These are phyloP conservation scores for Drosophila gaucha DNA, from an alignment of 2,888 invertebrate species.

Conservation along the genomic window DNA sequence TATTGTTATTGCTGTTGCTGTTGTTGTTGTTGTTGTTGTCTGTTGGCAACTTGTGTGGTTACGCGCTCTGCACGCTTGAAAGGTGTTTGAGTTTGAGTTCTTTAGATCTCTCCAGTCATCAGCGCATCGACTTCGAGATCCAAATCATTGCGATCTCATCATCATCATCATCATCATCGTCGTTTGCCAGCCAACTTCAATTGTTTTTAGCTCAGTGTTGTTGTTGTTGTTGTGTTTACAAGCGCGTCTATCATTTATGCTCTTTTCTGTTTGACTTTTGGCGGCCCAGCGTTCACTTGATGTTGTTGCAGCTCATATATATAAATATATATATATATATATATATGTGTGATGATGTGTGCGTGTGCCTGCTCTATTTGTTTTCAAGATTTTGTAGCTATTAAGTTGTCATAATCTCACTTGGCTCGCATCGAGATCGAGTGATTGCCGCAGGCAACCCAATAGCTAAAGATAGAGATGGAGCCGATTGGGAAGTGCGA, in stretches of 20 bases:
- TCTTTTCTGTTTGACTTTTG: constrained; percentile 58
- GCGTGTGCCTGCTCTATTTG: constrained; percentile 71
- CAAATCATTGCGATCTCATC: constrained; percentile 66
- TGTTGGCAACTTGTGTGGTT: constrained; percentile 75
- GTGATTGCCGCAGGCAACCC: constrained; percentile 56
- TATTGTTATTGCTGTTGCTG: constrained; percentile 34
- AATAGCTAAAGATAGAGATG: constrained; percentile 8
- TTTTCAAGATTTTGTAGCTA: constrained; percentile 67
- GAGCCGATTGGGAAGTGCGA: constrained; percentile 1
- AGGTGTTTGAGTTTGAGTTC: constrained; percentile 79
- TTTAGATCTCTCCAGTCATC: constrained; percentile 78
- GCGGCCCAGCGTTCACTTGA: constrained; percentile 44
- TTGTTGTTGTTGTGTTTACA: constrained; percentile 58
- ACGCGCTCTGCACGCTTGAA: constrained; percentile 72
- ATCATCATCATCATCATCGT: constrained; percentile 64
- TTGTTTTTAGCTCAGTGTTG: constrained; percentile 60
- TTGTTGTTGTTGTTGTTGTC: constrained; percentile 43
- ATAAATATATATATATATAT: constrained; percentile 1
- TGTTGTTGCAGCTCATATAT: constrained; percentile 49
- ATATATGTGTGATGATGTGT: constrained; percentile 18
- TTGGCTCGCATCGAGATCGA: constrained; percentile 56
- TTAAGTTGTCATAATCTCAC: constrained; percentile 76
- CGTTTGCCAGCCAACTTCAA: constrained; percentile 63
- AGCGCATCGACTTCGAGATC: constrained; percentile 63
- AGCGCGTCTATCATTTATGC: constrained; percentile 69